These are phyloP conservation scores for Intellagama lesueurii DNA, from an alignment of 2,797 vertebrate genomes.

Conservation along the genomic window DNA sequence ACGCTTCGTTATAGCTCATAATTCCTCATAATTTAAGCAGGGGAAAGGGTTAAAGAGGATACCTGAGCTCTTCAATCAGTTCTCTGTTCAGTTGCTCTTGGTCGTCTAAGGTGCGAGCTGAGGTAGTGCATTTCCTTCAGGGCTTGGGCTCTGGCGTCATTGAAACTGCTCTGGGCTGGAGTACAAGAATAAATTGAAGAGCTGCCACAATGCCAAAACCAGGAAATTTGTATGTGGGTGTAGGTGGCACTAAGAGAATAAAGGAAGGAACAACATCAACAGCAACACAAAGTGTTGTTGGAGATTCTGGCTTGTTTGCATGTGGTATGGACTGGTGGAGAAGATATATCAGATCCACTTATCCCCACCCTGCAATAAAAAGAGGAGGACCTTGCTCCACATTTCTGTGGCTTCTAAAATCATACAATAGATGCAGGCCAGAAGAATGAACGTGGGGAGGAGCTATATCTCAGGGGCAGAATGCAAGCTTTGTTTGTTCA, in stretches of 20 bases:
- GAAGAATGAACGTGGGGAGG: not conserved
- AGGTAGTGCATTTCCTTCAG: not conserved
- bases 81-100: constrained; percentile 15
- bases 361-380: constrained; percentile 9
- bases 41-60: not conserved
- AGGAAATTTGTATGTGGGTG: not conserved
- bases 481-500: no score
- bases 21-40: not conserved
- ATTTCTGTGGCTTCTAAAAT: not conserved
- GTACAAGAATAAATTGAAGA: constrained; percentile 15
- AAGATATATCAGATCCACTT: constrained; percentile 4
- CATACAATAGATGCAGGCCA: not conserved
- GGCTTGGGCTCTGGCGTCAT: not conserved
- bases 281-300: constrained; percentile 6
- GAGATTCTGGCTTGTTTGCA: constrained; percentile 1
- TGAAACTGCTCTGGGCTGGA: constrained; percentile 24
- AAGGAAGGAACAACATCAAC: constrained; percentile 4
- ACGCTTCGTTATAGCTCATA: not conserved
- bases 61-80: not conserved
- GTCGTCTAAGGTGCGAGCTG: not conserved
- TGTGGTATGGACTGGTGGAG: not conserved
- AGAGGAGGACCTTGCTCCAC: not conserved
- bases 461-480: no score
- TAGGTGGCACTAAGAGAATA: constrained; percentile 3
- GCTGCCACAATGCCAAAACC: constrained; percentile 22